Evolutionary conservation across 2,797 vertebrate genomes (phyloP), one percentile per base, ranked within the genome.

Genomic region (Eleutherodactylus coqui): DNA sequence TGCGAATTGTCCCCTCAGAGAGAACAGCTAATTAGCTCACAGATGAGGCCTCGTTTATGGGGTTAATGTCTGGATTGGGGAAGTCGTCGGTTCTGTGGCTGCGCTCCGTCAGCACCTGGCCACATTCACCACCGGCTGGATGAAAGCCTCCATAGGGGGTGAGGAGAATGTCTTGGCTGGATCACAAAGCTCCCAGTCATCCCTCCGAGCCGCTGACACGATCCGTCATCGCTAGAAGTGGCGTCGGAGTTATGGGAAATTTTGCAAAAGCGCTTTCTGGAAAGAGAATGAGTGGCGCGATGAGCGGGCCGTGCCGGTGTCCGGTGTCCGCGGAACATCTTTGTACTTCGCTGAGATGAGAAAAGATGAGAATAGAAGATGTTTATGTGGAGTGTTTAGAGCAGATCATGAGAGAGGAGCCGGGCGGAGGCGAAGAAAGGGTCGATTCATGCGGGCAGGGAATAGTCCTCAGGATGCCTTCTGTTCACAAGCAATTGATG

Each of bases 291-390:
- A 87, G 89, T 93, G 92, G 91, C 93, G 89, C 91, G 90, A 92
- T 90, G 93, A 91, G 91, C 87, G 90, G 88, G 91, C 93, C 92
- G 94, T 93, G 91, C 92, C 91, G 91, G 92, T 90, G 89, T 94
- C 90, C 91, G 91, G 89, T 95, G 92, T 94, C 93, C 91, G 87
- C 89, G 89, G 89, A 51, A 86, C 77, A 88, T 89, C 94, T 96
- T 95, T 96, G 93, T 95, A 93, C 92, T 92, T 83, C 83, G 21
- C 75, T 89, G 87, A 88, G 91, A 93, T 91, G 90, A 93, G 91
- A 93, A 92, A 89, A 24, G 77, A 85, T 88, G 88, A 90, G 88
- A 93, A 93, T 90, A 90, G 89, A 91, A 91, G 88, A 88, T 90
- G 92, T 93, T 87, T 90, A n/a, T 92, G 90, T 84, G 85, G 89